Percentiles rank a stretch among this genome's conserved stretches.
Conservation (phyloP, 2,113 vertebrate species). For the Amphilophus citrinellus region DNA sequence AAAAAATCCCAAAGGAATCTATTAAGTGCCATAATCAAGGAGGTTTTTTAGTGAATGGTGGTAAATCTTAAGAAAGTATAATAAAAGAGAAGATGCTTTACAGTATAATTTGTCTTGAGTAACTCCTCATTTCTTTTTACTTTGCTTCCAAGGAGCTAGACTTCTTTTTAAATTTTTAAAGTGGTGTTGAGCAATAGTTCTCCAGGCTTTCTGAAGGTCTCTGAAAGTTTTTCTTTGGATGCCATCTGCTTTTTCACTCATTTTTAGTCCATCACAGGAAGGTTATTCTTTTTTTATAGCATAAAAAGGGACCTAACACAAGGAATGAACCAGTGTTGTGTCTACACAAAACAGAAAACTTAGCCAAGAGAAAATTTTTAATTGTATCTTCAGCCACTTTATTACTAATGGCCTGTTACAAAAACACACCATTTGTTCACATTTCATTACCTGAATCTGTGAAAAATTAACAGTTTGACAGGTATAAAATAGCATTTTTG, state of each 20-base stretch:
- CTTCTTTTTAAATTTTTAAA: conserved; percentile 1
- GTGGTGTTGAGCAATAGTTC: not conserved
- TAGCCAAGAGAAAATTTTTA: not conserved
- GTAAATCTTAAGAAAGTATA: not conserved
- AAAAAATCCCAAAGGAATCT: not conserved
- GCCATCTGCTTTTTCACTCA: not conserved
- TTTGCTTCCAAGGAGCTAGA: not conserved
- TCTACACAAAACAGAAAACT: not conserved
- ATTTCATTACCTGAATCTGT: not conserved
- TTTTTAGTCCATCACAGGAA: not conserved
- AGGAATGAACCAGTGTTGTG: not conserved
- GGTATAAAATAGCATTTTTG: not conserved
- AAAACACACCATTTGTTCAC: not conserved
- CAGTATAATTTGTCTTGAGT: not conserved
- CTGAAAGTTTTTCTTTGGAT: not conserved
- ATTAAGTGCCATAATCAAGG: not conserved
- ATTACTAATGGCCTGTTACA: not conserved
- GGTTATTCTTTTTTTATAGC: not conserved
- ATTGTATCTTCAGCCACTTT: not conserved
- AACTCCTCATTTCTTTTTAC: not conserved
- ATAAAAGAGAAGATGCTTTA: not conserved
- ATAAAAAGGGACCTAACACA: not conserved
- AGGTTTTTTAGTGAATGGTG: not conserved
- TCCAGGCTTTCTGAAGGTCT: not conserved
- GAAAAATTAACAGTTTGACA: not conserved